Percentiles rank a stretch among this genome's conserved stretches.
Conservation (phyloP, 2,113 vertebrate genomes). For the Conger conger region DNA sequence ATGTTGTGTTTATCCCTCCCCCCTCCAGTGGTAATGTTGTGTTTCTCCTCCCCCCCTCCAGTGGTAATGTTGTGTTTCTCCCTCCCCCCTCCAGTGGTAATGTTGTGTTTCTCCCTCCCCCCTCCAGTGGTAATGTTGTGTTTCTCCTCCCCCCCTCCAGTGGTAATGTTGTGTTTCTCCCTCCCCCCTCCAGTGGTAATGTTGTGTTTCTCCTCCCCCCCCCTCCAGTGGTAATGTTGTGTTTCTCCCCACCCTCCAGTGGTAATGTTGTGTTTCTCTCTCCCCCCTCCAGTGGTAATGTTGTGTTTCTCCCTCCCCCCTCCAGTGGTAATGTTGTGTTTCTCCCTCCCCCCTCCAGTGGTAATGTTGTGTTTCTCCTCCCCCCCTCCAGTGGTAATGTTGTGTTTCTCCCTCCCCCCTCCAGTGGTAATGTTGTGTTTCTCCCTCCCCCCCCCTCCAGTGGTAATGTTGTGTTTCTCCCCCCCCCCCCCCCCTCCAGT, state of each 20-base stretch:
- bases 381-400: constrained; percentile 55
- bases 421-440: too few relatives aligned
- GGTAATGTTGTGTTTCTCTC: too few relatives aligned
- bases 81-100: constrained; percentile 57
- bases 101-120: constrained; percentile 14
- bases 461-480: constrained; percentile 49
- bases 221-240: constrained; percentile 54
- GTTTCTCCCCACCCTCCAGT: constrained; percentile 30
- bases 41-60: too few relatives aligned
- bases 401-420: constrained; percentile 30
- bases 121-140: too few relatives aligned
- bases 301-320: constrained; percentile 13
- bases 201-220: too few relatives aligned
- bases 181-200: constrained; percentile 41
- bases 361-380: too few relatives aligned
- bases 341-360: constrained; percentile 36
- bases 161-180: constrained; percentile 49
- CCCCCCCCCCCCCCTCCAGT: constrained; percentile 44
- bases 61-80: constrained; percentile 86
- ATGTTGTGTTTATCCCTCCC: too few relatives aligned
- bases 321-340: constrained; percentile 54
- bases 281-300: constrained; percentile 56
- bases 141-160: constrained; percentile 42
- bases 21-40: constrained; percentile 94
- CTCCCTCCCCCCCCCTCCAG: constrained; percentile 42